Conservation (phyloP, 1,140 invertebrate genomes). For the Scaptomyza montana region DNA sequence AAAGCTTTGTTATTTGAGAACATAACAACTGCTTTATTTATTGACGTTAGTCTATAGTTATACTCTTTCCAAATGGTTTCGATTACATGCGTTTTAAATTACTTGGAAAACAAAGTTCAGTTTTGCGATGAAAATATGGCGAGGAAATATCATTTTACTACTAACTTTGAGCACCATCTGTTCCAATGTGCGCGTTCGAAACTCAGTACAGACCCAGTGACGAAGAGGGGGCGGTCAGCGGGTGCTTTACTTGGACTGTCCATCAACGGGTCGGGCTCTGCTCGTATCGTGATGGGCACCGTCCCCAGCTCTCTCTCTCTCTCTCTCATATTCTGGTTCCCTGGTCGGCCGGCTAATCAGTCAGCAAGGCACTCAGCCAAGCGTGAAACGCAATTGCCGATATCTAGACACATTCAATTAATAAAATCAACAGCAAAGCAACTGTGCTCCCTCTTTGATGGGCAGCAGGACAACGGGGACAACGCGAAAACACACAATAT, state of each 20-base stretch:
- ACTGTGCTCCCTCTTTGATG: slow-evolving; percentile 9
- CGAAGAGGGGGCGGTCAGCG: neutral
- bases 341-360: slow-evolving; percentile 58
- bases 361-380: slow-evolving; percentile 75
- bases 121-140: slow-evolving; percentile 7
- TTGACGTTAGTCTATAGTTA: neutral
- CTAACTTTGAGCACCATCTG: slow-evolving; percentile 46
- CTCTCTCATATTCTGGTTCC: neutral
- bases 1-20: neutral
- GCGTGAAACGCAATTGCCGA: slow-evolving; percentile 78
- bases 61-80: slow-evolving; percentile 5
- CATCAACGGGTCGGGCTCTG: slow-evolving; percentile 22
- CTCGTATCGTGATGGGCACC: slow-evolving; percentile 19
- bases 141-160: slow-evolving; percentile 60
- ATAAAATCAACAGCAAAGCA: slow-evolving; percentile 71
- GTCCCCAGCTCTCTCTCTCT: no score
- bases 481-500: no score
- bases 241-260: slow-evolving; percentile 10
- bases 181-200: slow-evolving; percentile 27
- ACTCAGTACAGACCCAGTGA: neutral
- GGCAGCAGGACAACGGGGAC: slow-evolving; percentile 38
- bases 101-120: neutral
- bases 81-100: neutral
- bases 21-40: neutral
- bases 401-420: slow-evolving; percentile 79